Evolutionary conservation across 2,797 vertebrate species (phyloP).

Genomic region (Xyrichtys novacula): DNA sequence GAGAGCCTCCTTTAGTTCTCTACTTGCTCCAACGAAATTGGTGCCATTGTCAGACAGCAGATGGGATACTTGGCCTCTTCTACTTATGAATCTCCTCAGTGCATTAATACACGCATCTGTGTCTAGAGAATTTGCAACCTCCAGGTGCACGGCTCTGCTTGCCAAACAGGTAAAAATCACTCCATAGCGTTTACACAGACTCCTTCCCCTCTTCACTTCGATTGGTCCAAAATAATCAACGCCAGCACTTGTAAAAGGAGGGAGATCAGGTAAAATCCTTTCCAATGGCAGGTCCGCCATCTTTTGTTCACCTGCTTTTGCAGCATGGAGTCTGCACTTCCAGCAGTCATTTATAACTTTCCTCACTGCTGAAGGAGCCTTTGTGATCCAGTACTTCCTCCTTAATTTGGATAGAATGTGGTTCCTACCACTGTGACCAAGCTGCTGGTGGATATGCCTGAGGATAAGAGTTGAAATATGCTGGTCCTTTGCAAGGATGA

Average conservation of each 20-base stretch:
- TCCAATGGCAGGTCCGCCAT: slow-evolving; percentile 25
- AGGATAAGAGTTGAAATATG: slow-evolving; percentile 5
- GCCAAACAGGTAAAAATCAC: not conserved
- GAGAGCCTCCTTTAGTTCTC: too few relatives aligned
- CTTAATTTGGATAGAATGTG: slow-evolving; percentile 6
- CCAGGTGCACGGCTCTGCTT: too few relatives aligned
- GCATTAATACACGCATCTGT: too few relatives aligned
- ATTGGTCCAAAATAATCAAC: slow-evolving; percentile 4
- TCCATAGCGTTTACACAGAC: slow-evolving; percentile 1
- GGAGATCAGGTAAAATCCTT: not conserved
- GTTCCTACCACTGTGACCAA: slow-evolving; percentile 19
- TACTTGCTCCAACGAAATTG: too few relatives aligned
- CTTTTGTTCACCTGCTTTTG: not conserved
- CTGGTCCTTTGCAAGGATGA: slow-evolving; percentile 1
- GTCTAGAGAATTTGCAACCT: too few relatives aligned
- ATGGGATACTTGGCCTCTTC: too few relatives aligned
- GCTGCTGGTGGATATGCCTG: slow-evolving; percentile 6
- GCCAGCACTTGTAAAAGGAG: slow-evolving; percentile 13
- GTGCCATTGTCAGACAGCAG: too few relatives aligned
- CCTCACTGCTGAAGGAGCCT: slow-evolving; percentile 1
- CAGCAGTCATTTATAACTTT: slow-evolving; percentile 17
- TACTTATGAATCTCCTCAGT: too few relatives aligned
- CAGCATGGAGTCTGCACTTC: not conserved
- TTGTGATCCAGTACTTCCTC: slow-evolving; percentile 21
- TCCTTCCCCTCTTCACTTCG: not conserved